A percentile compares a stretch with the other conserved stretches of the same genome.
Conservation (phyloP, 2,113 vertebrate species). For the Tachycineta bicolor region DNA sequence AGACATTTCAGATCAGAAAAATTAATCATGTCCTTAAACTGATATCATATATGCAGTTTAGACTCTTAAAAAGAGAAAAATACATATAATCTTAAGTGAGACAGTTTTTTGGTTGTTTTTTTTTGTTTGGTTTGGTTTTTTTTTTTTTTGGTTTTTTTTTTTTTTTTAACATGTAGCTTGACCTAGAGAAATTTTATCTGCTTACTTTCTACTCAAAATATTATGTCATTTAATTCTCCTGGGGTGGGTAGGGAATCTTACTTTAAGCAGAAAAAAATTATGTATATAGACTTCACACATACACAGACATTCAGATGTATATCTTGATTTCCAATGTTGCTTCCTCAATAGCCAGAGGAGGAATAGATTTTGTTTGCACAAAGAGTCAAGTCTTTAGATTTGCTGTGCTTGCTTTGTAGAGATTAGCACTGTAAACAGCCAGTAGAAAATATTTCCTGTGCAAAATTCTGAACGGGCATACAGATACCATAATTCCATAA, state of each 20-base stretch:
- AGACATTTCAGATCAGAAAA: background rate
- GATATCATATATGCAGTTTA: background rate
- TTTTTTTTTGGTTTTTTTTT: no score
- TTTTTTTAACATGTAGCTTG: no score
- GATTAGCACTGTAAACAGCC: background rate
- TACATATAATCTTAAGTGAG: background rate
- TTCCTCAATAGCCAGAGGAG: background rate
- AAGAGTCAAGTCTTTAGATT: background rate
- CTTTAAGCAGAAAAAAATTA: background rate
- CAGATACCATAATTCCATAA: background rate
- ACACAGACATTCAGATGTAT: background rate
- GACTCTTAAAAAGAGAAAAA: background rate
- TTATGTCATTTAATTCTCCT: background rate
- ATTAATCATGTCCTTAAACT: background rate
- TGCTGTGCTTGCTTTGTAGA: background rate
- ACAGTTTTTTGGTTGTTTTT: no score
- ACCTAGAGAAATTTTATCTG: background rate
- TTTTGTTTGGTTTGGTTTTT: no score
- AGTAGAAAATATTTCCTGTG: background rate
- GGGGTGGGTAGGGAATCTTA: background rate
- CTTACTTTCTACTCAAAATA: background rate
- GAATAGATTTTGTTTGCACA: background rate
- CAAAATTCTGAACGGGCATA: background rate
- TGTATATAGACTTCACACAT: background rate
- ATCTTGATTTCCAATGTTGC: background rate